These are phyloP conservation scores for Gonioctena quinquepunctata DNA, from an alignment of 1,140 invertebrate species.

Conservation along the genomic window DNA sequence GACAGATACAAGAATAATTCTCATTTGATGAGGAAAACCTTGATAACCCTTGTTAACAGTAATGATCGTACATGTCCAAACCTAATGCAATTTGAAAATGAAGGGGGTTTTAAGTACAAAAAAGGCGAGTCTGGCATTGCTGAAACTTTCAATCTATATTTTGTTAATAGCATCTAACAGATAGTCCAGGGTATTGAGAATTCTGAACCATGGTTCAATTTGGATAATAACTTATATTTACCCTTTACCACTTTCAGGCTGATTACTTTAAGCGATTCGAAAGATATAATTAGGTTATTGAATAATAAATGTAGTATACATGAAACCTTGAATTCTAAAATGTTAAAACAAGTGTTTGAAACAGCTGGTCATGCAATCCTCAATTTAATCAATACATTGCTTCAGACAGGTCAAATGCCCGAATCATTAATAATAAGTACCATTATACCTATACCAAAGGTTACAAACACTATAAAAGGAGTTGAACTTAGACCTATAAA, in stretches of 20 bases:
- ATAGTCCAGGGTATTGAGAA: not conserved
- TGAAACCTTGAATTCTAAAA: too few relatives aligned
- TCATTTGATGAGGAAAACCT: not conserved
- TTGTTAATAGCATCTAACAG: not conserved
- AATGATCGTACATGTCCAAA: conserved; percentile 1
- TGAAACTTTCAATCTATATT: not conserved
- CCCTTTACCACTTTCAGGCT: too few relatives aligned
- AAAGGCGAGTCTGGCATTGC: conserved; percentile 1
- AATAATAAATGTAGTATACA: too few relatives aligned
- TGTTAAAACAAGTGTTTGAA: conserved; percentile 19
- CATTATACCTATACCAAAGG: conserved; percentile 3
- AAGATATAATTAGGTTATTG: too few relatives aligned
- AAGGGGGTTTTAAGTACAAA: not conserved
- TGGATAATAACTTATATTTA: too few relatives aligned
- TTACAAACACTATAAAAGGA: not conserved
- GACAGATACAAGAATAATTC: not conserved
- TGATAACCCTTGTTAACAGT: not conserved
- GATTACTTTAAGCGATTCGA: too few relatives aligned
- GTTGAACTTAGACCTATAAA: conserved; percentile 6
- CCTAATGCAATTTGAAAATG: not conserved
- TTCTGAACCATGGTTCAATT: too few relatives aligned
- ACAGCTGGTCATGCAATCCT: conserved; percentile 11
- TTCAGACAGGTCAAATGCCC: not conserved
- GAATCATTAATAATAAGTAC: conserved; percentile 3
- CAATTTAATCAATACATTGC: conserved; percentile 15